Evolutionary conservation across 2,888 invertebrate genomes (phyloP).

Genomic region (Brachypalpus laphriformis): DNA sequence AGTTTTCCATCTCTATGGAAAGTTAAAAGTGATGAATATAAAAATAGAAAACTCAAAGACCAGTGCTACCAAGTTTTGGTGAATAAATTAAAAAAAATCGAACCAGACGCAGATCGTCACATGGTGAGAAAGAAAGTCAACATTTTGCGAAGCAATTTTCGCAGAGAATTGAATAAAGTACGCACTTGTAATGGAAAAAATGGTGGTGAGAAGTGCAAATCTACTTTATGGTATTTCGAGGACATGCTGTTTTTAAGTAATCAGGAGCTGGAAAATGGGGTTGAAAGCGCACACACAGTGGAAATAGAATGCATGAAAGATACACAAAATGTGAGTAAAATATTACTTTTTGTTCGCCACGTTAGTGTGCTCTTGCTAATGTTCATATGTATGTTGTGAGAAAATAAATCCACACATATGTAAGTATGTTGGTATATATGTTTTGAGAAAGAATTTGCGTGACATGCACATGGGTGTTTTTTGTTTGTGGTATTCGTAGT

Average conservation of each 20-base stretch:
- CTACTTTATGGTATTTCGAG: constrained; percentile 46
- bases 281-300: neutral
- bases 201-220: neutral
- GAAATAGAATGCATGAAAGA: neutral
- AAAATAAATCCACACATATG: too few relatives aligned
- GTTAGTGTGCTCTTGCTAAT: too few relatives aligned
- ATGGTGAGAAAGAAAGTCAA: constrained; percentile 67
- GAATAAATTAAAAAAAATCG: constrained; percentile 54
- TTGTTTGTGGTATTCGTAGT: too few relatives aligned
- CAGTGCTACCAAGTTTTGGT: constrained; percentile 62
- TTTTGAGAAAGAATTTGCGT: too few relatives aligned
- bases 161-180: constrained; percentile 46
- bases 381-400: too few relatives aligned
- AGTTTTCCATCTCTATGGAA: constrained; percentile 72
- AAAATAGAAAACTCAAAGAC: constrained; percentile 58
- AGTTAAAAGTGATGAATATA: constrained; percentile 60
- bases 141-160: constrained; percentile 44
- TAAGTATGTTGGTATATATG: too few relatives aligned
- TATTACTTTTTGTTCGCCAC: neutral
- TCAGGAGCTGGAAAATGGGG: constrained; percentile 16
- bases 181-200: neutral
- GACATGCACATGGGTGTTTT: too few relatives aligned
- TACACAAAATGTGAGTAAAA: neutral
- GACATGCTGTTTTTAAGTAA: constrained; percentile 39
- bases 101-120: constrained; percentile 52